Base-by-base conservation (phyloP, 1,140 invertebrate species). In the Megalonaias nervosa region DNA sequence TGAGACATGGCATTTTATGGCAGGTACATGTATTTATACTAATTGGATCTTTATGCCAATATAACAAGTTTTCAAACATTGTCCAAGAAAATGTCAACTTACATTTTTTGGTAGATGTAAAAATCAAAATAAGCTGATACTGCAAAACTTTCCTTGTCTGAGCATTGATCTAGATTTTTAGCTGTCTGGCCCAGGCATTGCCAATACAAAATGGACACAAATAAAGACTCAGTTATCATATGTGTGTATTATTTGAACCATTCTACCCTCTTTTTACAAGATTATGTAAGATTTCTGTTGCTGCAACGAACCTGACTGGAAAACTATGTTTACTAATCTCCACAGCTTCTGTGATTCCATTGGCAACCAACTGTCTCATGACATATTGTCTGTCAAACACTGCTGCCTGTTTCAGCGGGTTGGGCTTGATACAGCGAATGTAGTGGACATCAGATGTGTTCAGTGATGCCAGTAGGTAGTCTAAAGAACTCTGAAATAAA, bases 281-380 rank as follows among this genome's bases (percentile, higher is more conserved):
- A 9, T 48, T 48, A 48, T 31, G 11, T 11, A 48, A 48, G 38
- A 48, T 2, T 67, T 26, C 4, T 31, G 19, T 19, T 31, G n/a
- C 26, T 15, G 61, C 17, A 21, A n/a, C 66, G 93, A 94, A 97
- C 81, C 93, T 89, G 55, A 96, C 97, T 1, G 98, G 97, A 90
- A 96, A 99, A 1, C 98, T 98, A n/a, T 97, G 97, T 0, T 97
- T 96, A 58, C 97, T 98, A 85, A 99, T 98, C 75, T 97, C 92
- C 38, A 99, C 97, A 0, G 98, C 99, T 90, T 99, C 98, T 38
- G 99, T 90, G 0, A 99, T 97, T 73, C 98, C 98, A 89, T 97
- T 99, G 1, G 98, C 98, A 82, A 92, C 91, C 15, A 99, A 92
- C 88, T 99, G 98, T 88, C 98, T 95, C 0, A 99, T 96, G 9